Conservation (phyloP, 1,140 invertebrate species). For the Drosophila virilis region DNA sequence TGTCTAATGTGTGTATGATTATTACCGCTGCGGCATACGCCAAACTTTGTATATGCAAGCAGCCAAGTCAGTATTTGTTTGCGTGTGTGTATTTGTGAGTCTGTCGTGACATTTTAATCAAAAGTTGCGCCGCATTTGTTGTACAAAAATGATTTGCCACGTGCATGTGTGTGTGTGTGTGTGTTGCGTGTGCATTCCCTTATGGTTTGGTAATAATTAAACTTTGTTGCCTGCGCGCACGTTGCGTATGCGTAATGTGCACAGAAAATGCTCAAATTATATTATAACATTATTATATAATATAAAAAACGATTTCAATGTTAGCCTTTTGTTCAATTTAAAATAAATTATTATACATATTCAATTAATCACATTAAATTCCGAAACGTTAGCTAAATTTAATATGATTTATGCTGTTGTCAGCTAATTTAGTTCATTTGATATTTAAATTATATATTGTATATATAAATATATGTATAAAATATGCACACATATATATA, state of each 20-base stretch:
- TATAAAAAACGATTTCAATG: neutral
- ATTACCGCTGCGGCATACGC: constrained; percentile 55
- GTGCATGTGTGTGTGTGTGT: constrained; percentile 17
- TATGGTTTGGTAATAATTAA: constrained; percentile 9
- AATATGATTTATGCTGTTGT: constrained; percentile 19
- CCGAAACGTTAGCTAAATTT: constrained; percentile 6
- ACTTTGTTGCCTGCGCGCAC: constrained; percentile 1
- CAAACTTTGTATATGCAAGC: constrained; percentile 37
- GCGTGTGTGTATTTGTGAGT: constrained; percentile 6
- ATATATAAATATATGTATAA: neutral
- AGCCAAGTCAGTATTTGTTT: constrained; percentile 2
- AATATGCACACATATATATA: too few relatives aligned
- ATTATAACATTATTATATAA: neutral
- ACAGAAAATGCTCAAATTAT: neutral
- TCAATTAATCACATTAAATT: constrained; percentile 9
- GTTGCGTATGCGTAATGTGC: constrained; percentile 48
- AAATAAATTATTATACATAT: neutral
- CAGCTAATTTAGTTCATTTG: neutral
- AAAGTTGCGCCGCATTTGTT: constrained; percentile 58
- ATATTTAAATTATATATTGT: neutral
- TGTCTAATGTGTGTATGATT: constrained; percentile 42
- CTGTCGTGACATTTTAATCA: constrained; percentile 71
- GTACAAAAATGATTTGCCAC: constrained; percentile 60
- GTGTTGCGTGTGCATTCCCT: neutral
- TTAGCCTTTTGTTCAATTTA: neutral